Evolutionary conservation across 1,140 invertebrate species (phyloP).

Genomic region (Sesamia nonagrioides): DNA sequence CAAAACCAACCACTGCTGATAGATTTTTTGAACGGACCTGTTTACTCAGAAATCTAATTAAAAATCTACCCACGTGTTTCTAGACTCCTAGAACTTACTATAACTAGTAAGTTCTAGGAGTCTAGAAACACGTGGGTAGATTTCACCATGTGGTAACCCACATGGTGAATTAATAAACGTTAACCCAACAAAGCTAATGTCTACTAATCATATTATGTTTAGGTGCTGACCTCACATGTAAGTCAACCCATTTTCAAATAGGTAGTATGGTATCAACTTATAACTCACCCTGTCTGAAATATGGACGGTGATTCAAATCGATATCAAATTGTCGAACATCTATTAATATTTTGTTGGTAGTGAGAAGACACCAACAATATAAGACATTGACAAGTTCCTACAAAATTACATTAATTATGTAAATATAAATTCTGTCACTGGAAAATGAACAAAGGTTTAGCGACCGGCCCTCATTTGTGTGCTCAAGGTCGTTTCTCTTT

Average conservation of each 20-base stretch:
- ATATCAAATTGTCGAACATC: conserved; percentile 7
- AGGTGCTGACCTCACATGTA: too few relatives aligned
- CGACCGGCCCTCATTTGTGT: conserved; percentile 60
- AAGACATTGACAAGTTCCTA: background rate
- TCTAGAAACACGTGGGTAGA: background rate
- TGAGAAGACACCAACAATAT: background rate
- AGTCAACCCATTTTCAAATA: too few relatives aligned
- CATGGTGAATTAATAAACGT: too few relatives aligned
- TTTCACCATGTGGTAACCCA: too few relatives aligned
- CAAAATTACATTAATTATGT: background rate
- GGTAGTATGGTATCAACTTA: too few relatives aligned
- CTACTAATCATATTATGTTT: too few relatives aligned
- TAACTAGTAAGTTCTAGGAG: too few relatives aligned
- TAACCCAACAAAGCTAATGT: too few relatives aligned
- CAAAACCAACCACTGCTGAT: background rate
- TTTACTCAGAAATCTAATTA: conserved; percentile 18
- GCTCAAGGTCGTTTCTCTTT: conserved; percentile 67
- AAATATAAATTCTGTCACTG: background rate
- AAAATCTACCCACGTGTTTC: background rate
- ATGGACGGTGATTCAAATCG: conserved; percentile 19
- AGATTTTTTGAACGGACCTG: background rate
- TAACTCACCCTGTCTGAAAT: background rate
- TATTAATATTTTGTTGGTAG: background rate
- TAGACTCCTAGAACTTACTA: too few relatives aligned
- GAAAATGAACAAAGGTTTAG: conserved; percentile 48